These are phyloP conservation scores for Meandrina meandrites DNA, from an alignment of 92 coral and sea anemone genomes.

Conservation along the genomic window DNA sequence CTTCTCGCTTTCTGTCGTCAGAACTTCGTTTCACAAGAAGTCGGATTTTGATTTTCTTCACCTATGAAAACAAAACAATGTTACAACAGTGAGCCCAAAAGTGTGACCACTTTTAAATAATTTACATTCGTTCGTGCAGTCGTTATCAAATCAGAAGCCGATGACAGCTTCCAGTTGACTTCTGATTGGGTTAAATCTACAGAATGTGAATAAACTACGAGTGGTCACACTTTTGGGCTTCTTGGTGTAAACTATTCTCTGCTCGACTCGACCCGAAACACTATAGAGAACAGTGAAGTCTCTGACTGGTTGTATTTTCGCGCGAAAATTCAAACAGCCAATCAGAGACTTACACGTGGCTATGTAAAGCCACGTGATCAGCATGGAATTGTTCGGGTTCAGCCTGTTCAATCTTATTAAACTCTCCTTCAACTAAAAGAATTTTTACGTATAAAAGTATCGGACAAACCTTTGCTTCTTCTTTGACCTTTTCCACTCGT, in stretches of 20 bases:
- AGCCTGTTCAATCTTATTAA: too few relatives aligned
- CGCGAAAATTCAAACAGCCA: not conserved
- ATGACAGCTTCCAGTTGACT: not conserved
- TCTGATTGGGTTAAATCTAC: too few relatives aligned
- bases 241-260: too few relatives aligned
- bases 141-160: too few relatives aligned
- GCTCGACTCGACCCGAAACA: too few relatives aligned
- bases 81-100: not conserved
- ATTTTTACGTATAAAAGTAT: not conserved
- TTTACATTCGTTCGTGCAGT: too few relatives aligned
- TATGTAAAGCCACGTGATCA: not conserved
- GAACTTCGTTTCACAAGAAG: constrained; percentile 53
- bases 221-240: too few relatives aligned
- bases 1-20: constrained; percentile 54
- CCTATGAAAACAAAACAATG: constrained; percentile 32
- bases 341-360: not conserved
- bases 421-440: not conserved
- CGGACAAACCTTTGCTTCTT: constrained; percentile 57
- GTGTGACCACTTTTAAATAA: too few relatives aligned
- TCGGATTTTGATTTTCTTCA: constrained; percentile 62
- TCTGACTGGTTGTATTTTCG: not conserved
- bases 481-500: constrained; percentile 22
- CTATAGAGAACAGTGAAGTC: not conserved
- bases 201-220: too few relatives aligned
- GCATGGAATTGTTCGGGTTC: not conserved